Evolutionary conservation across 1,140 invertebrate genomes (phyloP).

Genomic region (Drosophila bifasciata): DNA sequence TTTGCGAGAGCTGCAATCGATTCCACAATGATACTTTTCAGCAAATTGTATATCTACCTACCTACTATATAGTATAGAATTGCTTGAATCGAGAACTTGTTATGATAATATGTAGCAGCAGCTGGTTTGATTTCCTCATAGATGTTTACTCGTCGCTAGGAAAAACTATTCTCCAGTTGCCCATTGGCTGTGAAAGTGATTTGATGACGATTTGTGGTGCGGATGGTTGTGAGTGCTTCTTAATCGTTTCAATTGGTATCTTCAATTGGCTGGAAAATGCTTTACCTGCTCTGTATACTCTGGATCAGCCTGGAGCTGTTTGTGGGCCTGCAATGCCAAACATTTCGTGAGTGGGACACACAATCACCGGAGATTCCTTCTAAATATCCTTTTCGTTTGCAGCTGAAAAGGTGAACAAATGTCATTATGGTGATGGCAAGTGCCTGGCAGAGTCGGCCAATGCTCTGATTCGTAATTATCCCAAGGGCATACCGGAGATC

Average conservation of each 20-base stretch:
- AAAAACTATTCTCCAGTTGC: slow-evolving; percentile 21
- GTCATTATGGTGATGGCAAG: slow-evolving; percentile 53
- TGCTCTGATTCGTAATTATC: slow-evolving; percentile 38
- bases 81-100: slow-evolving; percentile 41
- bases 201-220: not conserved
- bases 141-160: slow-evolving; percentile 6
- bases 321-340: slow-evolving; percentile 22
- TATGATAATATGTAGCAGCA: slow-evolving; percentile 58
- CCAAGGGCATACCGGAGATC: slow-evolving; percentile 59
- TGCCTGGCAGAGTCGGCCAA: slow-evolving; percentile 53
- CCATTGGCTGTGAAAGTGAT: slow-evolving; percentile 33
- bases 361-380: not conserved
- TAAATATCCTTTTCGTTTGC: not conserved
- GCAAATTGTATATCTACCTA: too few relatives aligned
- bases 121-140: slow-evolving; percentile 44
- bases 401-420: slow-evolving; percentile 54
- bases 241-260: not conserved
- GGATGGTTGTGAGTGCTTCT: slow-evolving; percentile 15
- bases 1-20: too few relatives aligned
- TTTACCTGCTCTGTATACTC: slow-evolving; percentile 15
- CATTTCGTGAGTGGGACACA: slow-evolving; percentile 43
- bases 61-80: slow-evolving; percentile 1
- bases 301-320: slow-evolving; percentile 24
- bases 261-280: slow-evolving; percentile 27
- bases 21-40: too few relatives aligned